phyloP scores from a whole-genome alignment of 2,888 invertebrate genomes.

The Perdita meconis region DNA sequence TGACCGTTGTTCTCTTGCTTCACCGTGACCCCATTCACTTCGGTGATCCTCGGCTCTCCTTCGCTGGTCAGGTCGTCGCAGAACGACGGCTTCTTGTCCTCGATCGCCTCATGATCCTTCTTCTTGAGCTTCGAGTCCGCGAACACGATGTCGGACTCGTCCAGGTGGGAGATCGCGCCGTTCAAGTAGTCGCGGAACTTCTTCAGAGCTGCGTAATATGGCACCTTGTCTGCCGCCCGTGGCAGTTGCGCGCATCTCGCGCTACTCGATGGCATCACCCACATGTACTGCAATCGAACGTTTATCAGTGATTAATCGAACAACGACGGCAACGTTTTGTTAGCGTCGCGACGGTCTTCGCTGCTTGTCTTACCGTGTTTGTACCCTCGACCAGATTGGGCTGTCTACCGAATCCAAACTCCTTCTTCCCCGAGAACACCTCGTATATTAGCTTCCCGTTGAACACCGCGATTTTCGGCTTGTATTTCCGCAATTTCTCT shows the following conservation, averaged over 20 bases:
- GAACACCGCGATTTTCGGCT: slow-evolving; percentile 98
- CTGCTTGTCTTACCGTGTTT: slow-evolving; percentile 90
- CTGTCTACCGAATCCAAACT: slow-evolving; percentile 98
- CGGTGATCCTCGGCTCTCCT: slow-evolving; percentile 78
- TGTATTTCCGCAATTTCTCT: slow-evolving; percentile 95
- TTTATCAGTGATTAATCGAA: not conserved
- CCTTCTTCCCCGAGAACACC: slow-evolving; percentile 98
- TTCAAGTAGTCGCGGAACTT: slow-evolving; percentile 97
- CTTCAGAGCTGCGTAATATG: slow-evolving; percentile 97
- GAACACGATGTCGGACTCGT: slow-evolving; percentile 95
- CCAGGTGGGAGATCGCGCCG: slow-evolving; percentile 93
- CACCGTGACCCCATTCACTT: slow-evolving; percentile 75
- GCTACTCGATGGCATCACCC: slow-evolving; percentile 99
- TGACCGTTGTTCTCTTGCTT: slow-evolving; percentile 80
- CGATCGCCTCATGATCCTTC: slow-evolving; percentile 77
- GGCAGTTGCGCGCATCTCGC: slow-evolving; percentile 98
- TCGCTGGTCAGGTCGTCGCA: slow-evolving; percentile 76
- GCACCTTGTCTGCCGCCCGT: slow-evolving; percentile 98
- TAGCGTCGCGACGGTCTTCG: not conserved
- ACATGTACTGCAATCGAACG: slow-evolving; percentile 91
- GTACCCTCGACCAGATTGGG: slow-evolving; percentile 97
- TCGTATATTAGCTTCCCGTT: slow-evolving; percentile 99
- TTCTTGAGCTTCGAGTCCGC: slow-evolving; percentile 89
- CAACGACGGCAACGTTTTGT: not conserved
- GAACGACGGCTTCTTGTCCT: slow-evolving; percentile 78